Evolutionary conservation across 2,888 invertebrate species (phyloP), one percentile per base, ranked within the genome.

Genomic region (Camponotus fellah): DNA sequence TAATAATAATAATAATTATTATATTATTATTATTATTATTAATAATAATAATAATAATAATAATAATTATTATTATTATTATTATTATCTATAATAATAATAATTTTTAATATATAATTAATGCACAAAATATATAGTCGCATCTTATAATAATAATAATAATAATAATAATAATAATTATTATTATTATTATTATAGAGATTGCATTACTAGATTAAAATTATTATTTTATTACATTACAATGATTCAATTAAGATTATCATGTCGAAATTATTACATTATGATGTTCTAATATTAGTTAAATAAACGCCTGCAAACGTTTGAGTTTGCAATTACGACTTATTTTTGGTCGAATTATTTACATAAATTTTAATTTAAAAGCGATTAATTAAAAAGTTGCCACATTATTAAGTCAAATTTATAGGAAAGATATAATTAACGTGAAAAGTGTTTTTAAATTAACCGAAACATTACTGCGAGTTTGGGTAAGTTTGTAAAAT

Each of bases 281-380:
- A 49, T 14, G 6, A 6, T 56, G 12, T n/a, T 53, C 65, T 66
- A 64, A 65, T 46, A 81, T 56, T 62, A n/a, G 64, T 82, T 43
- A 66, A 56, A 62, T 1, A 82, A 75, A 60, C 21, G 74, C 37
- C 8, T 64, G 32, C 4, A 32, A 12, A 75, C 49, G 37, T 65
- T 65, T n/a, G 17, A 77, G n/a, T 26, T 26, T 40, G 14, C 26
- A 58, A 66, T 53, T 53, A 34, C 34, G 58, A 34, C 32, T 8
- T n/a, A n/a, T n/a, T 58, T 14, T 2, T 26, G n/a, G 6, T 58
- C n/a, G 17, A 53, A 53, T 65, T n/a, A 17, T 34, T 76, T 37
- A 37, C 26, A 32, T 37, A n/a, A 66, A 76, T 12, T 66, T 77
- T 66, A 66, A 66, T 77, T 40, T 14, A 9, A 56, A 53, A 53